Conservation (phyloP, 92 coral and sea anemone genomes). For the Siderastrea siderea region DNA sequence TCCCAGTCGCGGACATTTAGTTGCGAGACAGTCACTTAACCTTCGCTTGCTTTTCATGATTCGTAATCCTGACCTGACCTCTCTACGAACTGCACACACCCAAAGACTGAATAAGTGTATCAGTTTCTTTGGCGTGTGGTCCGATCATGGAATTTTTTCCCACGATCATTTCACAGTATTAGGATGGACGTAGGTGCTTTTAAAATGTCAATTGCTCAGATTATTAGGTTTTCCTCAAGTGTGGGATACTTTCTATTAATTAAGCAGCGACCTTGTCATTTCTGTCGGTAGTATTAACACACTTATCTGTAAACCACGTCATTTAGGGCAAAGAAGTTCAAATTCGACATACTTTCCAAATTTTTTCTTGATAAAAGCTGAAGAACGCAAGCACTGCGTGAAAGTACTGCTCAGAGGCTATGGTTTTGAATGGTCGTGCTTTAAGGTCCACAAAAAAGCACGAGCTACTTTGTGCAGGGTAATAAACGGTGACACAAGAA, state of each 20-base stretch:
- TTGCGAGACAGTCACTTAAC: too few relatives aligned
- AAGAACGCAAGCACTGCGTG: not conserved
- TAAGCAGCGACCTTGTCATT: not conserved
- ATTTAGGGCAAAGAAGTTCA: not conserved
- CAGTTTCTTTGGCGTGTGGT: constrained; percentile 5
- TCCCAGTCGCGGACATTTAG: not conserved
- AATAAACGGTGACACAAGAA: not conserved
- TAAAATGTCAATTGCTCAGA: not conserved
- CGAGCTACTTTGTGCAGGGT: not conserved
- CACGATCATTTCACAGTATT: not conserved
- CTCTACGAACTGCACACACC: not conserved
- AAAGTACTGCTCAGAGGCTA: too few relatives aligned
- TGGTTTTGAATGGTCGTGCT: not conserved
- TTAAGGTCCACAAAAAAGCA: not conserved
- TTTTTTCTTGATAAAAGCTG: not conserved
- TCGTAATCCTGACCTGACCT: not conserved
- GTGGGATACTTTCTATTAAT: not conserved
- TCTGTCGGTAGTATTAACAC: too few relatives aligned
- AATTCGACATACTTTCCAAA: not conserved
- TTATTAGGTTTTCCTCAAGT: not conserved
- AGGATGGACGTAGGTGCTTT: not conserved
- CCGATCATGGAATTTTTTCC: not conserved
- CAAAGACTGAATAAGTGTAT: not conserved
- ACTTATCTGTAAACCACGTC: not conserved
- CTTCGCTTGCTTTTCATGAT: not conserved